A percentile compares a stretch with the other conserved stretches of the same genome.
Evolutionary conservation across 2,797 vertebrate genomes (phyloP).

Genomic region (Phalanger gymnotis): DNA sequence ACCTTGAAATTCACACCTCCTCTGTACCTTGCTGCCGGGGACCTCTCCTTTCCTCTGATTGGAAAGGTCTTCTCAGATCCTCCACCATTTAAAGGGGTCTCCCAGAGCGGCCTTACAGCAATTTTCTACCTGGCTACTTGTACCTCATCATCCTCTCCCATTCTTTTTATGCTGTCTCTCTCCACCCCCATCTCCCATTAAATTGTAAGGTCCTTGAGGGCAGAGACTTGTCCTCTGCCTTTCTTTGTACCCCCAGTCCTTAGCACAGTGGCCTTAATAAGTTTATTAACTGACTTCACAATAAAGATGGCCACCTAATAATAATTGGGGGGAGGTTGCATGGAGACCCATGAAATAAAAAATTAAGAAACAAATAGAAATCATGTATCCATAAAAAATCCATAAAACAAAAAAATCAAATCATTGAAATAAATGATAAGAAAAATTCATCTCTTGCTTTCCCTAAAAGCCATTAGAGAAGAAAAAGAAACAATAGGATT

Average conservation of each 20-base stretch:
- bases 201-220: not conserved
- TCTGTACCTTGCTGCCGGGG: not conserved
- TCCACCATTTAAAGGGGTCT: not conserved
- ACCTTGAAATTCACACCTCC: not conserved
- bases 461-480: slow-evolving; percentile 48
- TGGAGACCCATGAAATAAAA: not conserved
- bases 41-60: not conserved
- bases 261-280: not conserved
- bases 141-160: not conserved
- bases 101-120: not conserved
- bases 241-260: not conserved
- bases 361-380: slow-evolving; percentile 56
- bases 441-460: slow-evolving; percentile 50
- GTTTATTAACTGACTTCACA: not conserved
- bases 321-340: not conserved
- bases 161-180: no score
- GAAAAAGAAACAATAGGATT: not conserved
- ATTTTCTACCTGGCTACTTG: not conserved
- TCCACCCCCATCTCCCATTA: no score
- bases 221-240: not conserved
- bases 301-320: not conserved
- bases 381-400: not conserved
- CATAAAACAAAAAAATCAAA: slow-evolving; percentile 36
- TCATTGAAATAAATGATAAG: slow-evolving; percentile 42
- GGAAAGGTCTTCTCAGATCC: not conserved